phyloP scores from a whole-genome alignment of 2,113 vertebrate genomes.

The Periophthalmus modestus region DNA sequence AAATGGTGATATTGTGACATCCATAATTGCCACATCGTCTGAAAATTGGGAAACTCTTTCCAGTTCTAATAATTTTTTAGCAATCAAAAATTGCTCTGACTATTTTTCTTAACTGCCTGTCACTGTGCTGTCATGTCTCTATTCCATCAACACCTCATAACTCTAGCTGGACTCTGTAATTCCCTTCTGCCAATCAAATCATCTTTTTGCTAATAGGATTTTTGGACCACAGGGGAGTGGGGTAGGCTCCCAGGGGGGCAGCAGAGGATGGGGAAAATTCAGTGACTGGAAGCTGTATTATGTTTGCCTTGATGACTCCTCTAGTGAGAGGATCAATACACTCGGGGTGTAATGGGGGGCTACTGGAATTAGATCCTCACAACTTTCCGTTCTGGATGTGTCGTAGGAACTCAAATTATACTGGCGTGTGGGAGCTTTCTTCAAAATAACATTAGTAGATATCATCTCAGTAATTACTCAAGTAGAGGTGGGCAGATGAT shows the following conservation, averaged over 20 bases:
- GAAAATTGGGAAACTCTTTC: too few species aligned
- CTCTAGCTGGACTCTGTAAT: neutral
- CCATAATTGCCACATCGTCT: too few species aligned
- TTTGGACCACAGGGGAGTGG: conserved; percentile 20
- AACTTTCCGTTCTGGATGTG: conserved; percentile 87
- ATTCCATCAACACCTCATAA: neutral
- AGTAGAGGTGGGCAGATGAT: too few species aligned
- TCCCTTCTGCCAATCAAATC: conserved; percentile 1
- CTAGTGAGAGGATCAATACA: conserved; percentile 82
- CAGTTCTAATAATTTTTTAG: too few species aligned
- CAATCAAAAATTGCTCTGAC: too few species aligned
- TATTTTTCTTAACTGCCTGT: neutral
- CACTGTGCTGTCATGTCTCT: neutral
- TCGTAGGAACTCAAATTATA: neutral
- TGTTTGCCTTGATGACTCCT: conserved; percentile 71
- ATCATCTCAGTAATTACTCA: too few species aligned
- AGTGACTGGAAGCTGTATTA: conserved; percentile 73
- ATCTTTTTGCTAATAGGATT: conserved; percentile 23
- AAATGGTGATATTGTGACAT: too few species aligned
- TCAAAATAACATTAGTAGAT: too few species aligned
- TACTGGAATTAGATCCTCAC: conserved; percentile 81
- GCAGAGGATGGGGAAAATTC: conserved; percentile 51
- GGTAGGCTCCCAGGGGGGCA: conserved; percentile 29
- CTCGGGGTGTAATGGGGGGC: conserved; percentile 76
- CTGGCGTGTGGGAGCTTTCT: too few species aligned